These are phyloP conservation scores for Urocynchramus pylzowi DNA, from an alignment of 2,113 vertebrate genomes.

Conservation along the genomic window DNA sequence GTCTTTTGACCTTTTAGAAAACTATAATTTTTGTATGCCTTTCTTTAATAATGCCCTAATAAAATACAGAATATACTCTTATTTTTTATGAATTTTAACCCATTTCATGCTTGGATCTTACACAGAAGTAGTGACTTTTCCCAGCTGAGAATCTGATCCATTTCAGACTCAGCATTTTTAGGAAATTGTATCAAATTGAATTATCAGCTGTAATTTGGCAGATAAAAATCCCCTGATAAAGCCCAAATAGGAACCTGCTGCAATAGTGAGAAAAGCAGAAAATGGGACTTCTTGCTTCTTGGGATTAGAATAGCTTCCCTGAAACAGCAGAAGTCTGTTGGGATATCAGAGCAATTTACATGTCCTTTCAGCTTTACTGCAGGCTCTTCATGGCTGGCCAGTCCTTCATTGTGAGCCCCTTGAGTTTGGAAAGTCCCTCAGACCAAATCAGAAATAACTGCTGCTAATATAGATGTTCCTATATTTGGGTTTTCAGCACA, in stretches of 20 bases:
- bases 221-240: constrained; percentile 13
- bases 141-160: background rate
- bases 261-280: background rate
- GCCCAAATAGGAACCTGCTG: background rate
- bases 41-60: constrained; percentile 28
- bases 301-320: constrained; percentile 48
- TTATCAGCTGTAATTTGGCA: background rate
- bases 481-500: constrained; percentile 54
- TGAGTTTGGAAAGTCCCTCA: constrained; percentile 57
- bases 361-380: constrained; percentile 60
- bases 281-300: constrained; percentile 24
- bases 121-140: background rate
- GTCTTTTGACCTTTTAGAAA: constrained; percentile 41
- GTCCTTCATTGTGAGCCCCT: constrained; percentile 48
- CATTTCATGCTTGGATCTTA: background rate
- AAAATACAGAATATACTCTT: background rate
- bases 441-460: constrained; percentile 64
- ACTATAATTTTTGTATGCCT: constrained; percentile 5
- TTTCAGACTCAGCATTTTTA: constrained; percentile 15
- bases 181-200: constrained; percentile 8
- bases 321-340: constrained; percentile 41
- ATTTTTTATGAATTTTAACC: constrained; percentile 5
- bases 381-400: constrained; percentile 59
- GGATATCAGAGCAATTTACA: constrained; percentile 56
- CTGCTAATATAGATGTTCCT: constrained; percentile 55